Percentiles rank a stretch among this genome's conserved stretches.
Conservation (phyloP, 2,888 invertebrate species). For the Gymnosoma rotundatum region DNA sequence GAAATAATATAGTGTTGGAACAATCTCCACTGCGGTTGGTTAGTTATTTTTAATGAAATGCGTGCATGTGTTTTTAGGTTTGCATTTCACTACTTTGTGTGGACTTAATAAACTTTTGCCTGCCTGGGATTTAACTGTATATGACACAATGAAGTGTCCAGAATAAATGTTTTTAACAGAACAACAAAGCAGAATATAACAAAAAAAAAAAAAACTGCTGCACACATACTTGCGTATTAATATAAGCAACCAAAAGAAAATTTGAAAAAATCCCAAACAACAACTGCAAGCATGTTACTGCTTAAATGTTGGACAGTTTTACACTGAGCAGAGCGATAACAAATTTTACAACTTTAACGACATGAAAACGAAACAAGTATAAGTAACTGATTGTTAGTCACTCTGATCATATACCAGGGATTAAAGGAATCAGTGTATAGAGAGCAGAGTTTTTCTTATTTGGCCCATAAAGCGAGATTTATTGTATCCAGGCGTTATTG, state of each 20-base stretch:
- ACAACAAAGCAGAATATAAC: background rate
- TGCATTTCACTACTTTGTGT: background rate
- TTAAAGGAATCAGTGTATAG: too few relatives aligned
- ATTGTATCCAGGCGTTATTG: too few relatives aligned
- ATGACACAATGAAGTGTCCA: slow-evolving; percentile 54
- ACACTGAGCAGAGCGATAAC: background rate
- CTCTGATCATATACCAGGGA: background rate
- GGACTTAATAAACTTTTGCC: slow-evolving; percentile 17
- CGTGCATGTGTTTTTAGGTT: background rate
- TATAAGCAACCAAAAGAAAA: background rate
- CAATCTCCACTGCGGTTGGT: slow-evolving; percentile 14
- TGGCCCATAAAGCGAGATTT: too few relatives aligned
- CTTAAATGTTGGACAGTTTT: too few relatives aligned
- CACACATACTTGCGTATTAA: background rate
- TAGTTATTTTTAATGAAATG: background rate
- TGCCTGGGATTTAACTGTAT: slow-evolving; percentile 29
- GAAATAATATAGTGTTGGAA: background rate
- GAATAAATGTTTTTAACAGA: slow-evolving; percentile 31
- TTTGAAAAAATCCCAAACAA: background rate
- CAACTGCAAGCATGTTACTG: slow-evolving; percentile 5
- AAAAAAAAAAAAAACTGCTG: background rate
- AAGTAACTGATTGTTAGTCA: background rate
- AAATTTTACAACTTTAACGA: too few relatives aligned
- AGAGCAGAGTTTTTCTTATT: too few relatives aligned
- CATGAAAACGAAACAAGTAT: too few relatives aligned